Base-by-base conservation (phyloP, 1,140 invertebrate genomes). In the Vollenhovia emeryi region DNA sequence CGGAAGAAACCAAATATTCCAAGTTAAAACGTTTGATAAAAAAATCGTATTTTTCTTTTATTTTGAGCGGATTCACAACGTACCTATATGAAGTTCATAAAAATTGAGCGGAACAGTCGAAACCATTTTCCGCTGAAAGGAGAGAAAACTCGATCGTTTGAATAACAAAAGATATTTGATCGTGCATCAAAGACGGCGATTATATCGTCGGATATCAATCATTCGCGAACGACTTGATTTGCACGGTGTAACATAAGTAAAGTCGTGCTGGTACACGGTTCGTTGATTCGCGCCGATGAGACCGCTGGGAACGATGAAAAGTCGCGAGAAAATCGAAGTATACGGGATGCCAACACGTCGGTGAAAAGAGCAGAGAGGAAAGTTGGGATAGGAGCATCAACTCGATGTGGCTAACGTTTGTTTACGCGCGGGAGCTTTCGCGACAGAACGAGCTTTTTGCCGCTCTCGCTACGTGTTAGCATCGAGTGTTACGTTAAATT, bases 341-440 rank as follows among this genome's bases (percentile, higher is more conserved):
- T 66, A 43, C 11, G 18, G 48, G 33, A 2, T 30, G 78, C 64
- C 78, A 43, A 57, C 78, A 24, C 24, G 66, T 45, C 21, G 36
- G 78, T 43, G 36, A 82, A 30, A 43, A 43, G 50, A 36, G n/a
- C 21, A 24, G 40, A 57, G 66, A 33, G 50, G 50, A 71, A 82
- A 82, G 66, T 73, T 57, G 8, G 66, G 66, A 82, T 57, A 55
- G 66, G 52, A 55, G 27, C 66, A 73, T 82, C 68, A 40, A 50
- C 48, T 55, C 50, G 66, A 36, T 40, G 27, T 13, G 64, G 36
- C 78, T 82, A 82, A 82, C 78, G 78, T 82, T 82, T 82, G 78
- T 82, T 82, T 82, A 82, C 78, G 78, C 78, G 50, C 66, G 78
- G 55, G 45, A 73, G 66, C 66, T 71, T 71, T 82, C 50, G 78